Conservation (phyloP, 2,888 invertebrate species). For the Rhaphigaster nebulosa region DNA sequence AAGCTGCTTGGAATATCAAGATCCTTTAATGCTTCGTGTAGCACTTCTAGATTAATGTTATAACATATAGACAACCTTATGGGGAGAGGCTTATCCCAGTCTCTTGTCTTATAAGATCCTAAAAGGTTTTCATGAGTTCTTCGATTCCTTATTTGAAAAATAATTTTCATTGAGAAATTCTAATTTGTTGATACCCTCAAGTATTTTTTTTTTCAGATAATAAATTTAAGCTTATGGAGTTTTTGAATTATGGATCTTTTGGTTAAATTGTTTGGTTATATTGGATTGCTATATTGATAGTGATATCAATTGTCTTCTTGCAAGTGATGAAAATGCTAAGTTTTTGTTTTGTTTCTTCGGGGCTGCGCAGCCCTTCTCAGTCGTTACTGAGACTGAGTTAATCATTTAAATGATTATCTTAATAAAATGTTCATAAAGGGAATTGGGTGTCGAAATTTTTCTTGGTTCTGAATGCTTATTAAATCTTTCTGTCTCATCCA, state of each 20-base stretch:
- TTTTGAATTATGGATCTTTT: background rate
- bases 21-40: background rate
- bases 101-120: no score
- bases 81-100: no score
- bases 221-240: background rate
- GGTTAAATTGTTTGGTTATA: background rate
- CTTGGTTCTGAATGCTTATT: conserved; percentile 15
- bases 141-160: background rate
- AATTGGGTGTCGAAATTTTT: background rate
- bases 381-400: conserved; percentile 9
- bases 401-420: background rate
- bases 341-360: background rate
- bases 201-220: no score
- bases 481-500: conserved; percentile 18
- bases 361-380: conserved; percentile 16
- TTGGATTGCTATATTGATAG: background rate
- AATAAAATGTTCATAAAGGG: background rate
- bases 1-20: background rate
- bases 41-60: background rate
- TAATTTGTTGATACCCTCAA: background rate
- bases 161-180: background rate
- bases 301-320: background rate
- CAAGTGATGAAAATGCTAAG: background rate
- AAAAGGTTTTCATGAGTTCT: no score
- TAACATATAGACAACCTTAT: background rate